Evolutionary conservation across 2,113 vertebrate species (phyloP), one percentile per base, ranked within the genome.

Genomic region (Perca fluviatilis): DNA sequence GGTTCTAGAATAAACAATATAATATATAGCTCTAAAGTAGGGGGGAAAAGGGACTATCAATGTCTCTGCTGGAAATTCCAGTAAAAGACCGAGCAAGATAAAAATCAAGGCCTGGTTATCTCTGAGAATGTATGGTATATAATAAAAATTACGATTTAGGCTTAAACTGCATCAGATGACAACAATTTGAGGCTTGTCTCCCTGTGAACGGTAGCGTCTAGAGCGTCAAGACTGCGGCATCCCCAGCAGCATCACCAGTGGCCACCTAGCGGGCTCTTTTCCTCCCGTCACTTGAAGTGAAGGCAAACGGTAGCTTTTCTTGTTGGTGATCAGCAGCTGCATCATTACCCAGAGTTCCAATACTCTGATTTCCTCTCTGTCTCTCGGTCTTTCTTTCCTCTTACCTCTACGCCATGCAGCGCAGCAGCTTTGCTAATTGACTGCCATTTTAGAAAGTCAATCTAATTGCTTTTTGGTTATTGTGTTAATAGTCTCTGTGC

Each of bases 401-500:
- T 27, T 21, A 15, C 15, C 57, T 58, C 81, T 43, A 25, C 27
- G 19, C 51, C 57, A 65, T 1, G 43, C 69, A 57, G 78, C 18
- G 23, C 18, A 66, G 76, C 27, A 46, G 68, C 77, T 61, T 33
- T 57, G 66, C 68, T 94, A 95, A 95, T 92, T 92, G 86, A 87
- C 91, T 92, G 84, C 89, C 83, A 88, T 92, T 93, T 93, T 80
- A 82, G 86, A 93, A 93, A 95, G 91, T 93, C 90, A 88, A 91
- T 91, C 79, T 91, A 93, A 93, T 91, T 91, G 91, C 90, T 91
- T 92, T 93, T 93, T 89, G 72, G 86, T 93, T 92, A 89, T 92
- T 80, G 77, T 87, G 89, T 91, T 93, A 93, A 93, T 89, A 88
- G 90, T 83, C 74, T 81, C 56, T 68, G 86, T 74, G 75, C 83